These are phyloP conservation scores for Eupelmus urozonus DNA, from an alignment of 2,888 invertebrate species.

Conservation along the genomic window DNA sequence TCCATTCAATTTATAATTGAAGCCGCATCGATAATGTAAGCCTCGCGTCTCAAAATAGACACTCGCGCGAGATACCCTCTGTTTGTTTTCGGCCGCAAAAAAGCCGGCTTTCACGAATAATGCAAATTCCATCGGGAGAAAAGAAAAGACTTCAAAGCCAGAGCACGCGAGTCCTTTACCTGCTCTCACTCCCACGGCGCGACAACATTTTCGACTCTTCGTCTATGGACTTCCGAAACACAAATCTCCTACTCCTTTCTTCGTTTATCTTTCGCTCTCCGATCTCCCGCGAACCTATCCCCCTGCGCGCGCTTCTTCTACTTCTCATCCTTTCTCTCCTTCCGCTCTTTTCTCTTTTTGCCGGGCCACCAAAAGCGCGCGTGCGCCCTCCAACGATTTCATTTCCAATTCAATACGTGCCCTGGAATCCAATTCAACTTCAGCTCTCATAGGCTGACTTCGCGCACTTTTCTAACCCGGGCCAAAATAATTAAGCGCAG, in stretches of 20 bases:
- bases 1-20: too few species aligned
- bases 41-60: too few species aligned
- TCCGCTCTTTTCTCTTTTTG: neutral
- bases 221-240: constrained; percentile 66
- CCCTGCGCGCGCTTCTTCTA: neutral
- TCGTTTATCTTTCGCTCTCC: constrained; percentile 24
- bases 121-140: neutral
- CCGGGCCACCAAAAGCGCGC: neutral
- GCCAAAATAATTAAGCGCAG: constrained; percentile 45
- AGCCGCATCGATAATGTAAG: too few species aligned
- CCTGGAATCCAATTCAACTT: constrained; percentile 54
- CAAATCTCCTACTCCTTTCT: constrained; percentile 59
- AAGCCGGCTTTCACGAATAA: neutral
- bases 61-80: too few species aligned
- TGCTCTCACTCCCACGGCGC: neutral
- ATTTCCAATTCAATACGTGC: constrained; percentile 68
- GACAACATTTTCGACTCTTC: constrained; percentile 9
- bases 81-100: neutral
- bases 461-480: constrained; percentile 8
- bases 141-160: too few species aligned
- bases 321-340: neutral
- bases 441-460: constrained; percentile 35
- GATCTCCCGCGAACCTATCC: neutral
- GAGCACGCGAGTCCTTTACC: too few species aligned
- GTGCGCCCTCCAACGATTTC: constrained; percentile 61